Percentiles rank a stretch among this genome's conserved stretches.
Evolutionary conservation across 2,113 vertebrate species (phyloP).

Genomic region (Opisthocomus hoazin): DNA sequence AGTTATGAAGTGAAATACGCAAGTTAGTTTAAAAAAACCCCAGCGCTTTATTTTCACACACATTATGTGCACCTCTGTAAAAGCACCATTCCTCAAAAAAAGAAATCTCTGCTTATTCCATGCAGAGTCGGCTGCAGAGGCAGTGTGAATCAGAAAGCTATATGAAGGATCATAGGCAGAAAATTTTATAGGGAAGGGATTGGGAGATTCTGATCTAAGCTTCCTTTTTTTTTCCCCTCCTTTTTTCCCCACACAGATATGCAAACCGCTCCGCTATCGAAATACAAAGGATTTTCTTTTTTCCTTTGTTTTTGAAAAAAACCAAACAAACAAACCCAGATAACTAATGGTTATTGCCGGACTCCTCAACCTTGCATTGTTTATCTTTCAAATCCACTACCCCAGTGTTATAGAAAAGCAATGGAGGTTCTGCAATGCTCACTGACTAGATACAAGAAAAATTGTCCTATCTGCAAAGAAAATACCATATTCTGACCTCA

Average conservation of each 20-base stretch:
- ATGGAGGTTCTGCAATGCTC: not conserved
- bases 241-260: not conserved
- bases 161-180: not conserved
- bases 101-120: not conserved
- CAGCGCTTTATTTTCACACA: slow-evolving; percentile 12
- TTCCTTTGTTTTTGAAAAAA: not conserved
- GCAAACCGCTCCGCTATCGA: not conserved
- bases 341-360: not conserved
- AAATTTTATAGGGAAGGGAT: not conserved
- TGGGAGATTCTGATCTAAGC: not conserved
- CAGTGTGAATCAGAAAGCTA: slow-evolving; percentile 24
- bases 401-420: not conserved
- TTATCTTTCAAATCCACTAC: not conserved
- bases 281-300: not conserved
- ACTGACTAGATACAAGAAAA: not conserved
- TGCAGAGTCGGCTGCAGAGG: not conserved
- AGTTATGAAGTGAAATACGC: not conserved
- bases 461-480: not conserved
- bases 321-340: not conserved
- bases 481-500: not conserved
- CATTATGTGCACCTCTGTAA: not conserved
- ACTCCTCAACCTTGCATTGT: not conserved
- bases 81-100: not conserved
- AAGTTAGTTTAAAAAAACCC: not conserved
- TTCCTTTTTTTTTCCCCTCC: not conserved